A percentile compares a stretch with the other conserved stretches of the same genome.
These are phyloP conservation scores for Microplitis demolitor DNA, from an alignment of 1,140 invertebrate species.

Conservation along the genomic window DNA sequence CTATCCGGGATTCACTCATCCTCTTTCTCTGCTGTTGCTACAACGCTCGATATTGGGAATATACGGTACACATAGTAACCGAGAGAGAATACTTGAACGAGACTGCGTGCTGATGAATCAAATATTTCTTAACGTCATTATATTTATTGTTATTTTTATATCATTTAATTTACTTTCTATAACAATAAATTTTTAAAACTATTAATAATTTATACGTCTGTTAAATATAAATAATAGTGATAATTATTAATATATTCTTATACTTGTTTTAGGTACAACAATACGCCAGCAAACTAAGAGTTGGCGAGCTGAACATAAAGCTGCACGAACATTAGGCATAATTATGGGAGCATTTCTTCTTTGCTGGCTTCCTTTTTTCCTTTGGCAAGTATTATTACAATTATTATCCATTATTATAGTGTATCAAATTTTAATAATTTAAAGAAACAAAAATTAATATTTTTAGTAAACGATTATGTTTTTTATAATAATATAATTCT, in stretches of 20 bases:
- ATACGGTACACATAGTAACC: slow-evolving; percentile 28
- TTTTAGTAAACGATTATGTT: background rate
- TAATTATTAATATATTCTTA: slow-evolving; percentile 30
- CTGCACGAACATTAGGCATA: slow-evolving; percentile 87
- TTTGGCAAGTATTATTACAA: slow-evolving; percentile 65
- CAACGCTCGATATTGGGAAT: slow-evolving; percentile 42
- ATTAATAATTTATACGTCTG: too few relatives aligned
- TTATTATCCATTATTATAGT: background rate
- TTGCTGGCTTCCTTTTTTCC: slow-evolving; percentile 91
- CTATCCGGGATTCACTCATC: slow-evolving; percentile 32
- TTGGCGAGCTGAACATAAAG: slow-evolving; percentile 90
- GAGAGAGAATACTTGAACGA: background rate
- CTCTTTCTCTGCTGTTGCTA: background rate
- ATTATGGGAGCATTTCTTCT: slow-evolving; percentile 88
- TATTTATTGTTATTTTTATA: background rate
- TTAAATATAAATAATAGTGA: too few relatives aligned
- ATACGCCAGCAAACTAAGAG: slow-evolving; percentile 74
- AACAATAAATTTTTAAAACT: too few relatives aligned
- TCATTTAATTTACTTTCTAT: too few relatives aligned
- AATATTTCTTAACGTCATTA: background rate
- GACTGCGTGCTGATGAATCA: background rate
- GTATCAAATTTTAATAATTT: background rate
- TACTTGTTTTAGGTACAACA: slow-evolving; percentile 68
- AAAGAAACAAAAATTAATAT: background rate
- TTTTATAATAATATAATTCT: too few relatives aligned